Conservation (phyloP, 2,888 invertebrate genomes). For the Bombyx huttoni region DNA sequence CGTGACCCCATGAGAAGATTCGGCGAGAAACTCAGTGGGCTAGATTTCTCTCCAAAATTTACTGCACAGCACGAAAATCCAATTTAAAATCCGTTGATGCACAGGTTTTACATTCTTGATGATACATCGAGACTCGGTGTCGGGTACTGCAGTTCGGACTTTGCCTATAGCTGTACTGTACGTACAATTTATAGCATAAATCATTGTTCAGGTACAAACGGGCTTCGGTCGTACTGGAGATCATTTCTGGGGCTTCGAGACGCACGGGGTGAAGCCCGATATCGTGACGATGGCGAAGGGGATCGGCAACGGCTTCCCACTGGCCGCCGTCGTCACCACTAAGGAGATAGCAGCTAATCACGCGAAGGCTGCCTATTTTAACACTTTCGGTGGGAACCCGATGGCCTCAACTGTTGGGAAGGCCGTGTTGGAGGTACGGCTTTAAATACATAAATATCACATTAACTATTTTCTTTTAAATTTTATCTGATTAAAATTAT, state of each 20-base stretch:
- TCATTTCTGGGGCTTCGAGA: conserved; percentile 96
- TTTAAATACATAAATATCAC: neutral
- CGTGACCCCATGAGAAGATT: too few species aligned
- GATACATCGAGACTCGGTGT: too few species aligned
- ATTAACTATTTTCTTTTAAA: neutral
- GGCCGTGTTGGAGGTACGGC: conserved; percentile 89
- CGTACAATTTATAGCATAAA: neutral
- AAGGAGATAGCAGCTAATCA: conserved; percentile 87
- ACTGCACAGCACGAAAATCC: too few species aligned
- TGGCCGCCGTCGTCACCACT: conserved; percentile 96
- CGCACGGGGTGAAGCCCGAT: conserved; percentile 89
- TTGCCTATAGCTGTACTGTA: too few species aligned
- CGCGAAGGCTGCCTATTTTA: conserved; percentile 86
- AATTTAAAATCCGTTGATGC: too few species aligned
- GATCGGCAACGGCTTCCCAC: conserved; percentile 95
- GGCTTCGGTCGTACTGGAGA: conserved; percentile 97
- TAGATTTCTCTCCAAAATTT: too few species aligned
- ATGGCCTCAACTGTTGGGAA: conserved; percentile 89
- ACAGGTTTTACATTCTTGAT: too few species aligned
- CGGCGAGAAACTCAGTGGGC: too few species aligned
- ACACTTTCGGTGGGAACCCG: conserved; percentile 97
- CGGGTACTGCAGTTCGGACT: too few species aligned
- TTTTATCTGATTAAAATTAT: too few species aligned
- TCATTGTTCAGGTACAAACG: conserved; percentile 83
- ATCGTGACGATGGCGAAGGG: conserved; percentile 97